phyloP scores from a whole-genome alignment of 1,140 invertebrate genomes.

The Drosophila ercepeae region DNA sequence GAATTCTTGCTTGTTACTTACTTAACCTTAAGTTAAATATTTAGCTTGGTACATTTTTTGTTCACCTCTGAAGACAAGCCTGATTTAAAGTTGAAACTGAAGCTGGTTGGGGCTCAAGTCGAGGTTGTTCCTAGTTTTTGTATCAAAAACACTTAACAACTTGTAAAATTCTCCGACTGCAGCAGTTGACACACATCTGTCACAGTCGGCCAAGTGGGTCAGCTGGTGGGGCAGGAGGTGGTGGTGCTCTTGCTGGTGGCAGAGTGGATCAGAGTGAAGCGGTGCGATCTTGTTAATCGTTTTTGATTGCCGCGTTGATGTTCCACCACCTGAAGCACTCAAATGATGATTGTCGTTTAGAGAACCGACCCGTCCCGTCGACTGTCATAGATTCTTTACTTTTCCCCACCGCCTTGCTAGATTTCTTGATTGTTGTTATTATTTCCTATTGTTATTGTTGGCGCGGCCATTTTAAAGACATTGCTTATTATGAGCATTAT shows the following conservation, averaged over 20 bases:
- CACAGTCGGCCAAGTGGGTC: constrained; percentile 66
- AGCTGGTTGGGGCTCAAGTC: constrained; percentile 14
- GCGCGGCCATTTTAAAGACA: constrained; percentile 30
- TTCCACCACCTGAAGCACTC: constrained; percentile 59
- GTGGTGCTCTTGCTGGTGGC: constrained; percentile 7
- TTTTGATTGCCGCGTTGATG: constrained; percentile 78
- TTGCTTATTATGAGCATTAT: constrained; percentile 60
- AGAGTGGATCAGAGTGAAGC: constrained; percentile 25
- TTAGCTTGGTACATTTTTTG: neutral
- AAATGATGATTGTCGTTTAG: constrained; percentile 73
- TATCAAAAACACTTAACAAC: constrained; percentile 80
- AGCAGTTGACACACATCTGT: constrained; percentile 78
- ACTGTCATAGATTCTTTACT: constrained; percentile 40
- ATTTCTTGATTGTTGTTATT: constrained; percentile 42
- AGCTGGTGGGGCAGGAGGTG: constrained; percentile 34
- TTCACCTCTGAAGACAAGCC: constrained; percentile 18
- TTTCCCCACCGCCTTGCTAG: constrained; percentile 15
- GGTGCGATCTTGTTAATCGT: constrained; percentile 77
- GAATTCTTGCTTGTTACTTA: too few relatives aligned
- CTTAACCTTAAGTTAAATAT: neutral
- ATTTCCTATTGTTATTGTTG: constrained; percentile 61
- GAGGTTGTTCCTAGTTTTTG: constrained; percentile 65
- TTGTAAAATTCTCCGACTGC: constrained; percentile 73
- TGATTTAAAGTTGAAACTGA: neutral
- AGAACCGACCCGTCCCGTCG: constrained; percentile 35